Percentiles rank a stretch among this genome's conserved stretches.
Evolutionary conservation across 2,888 invertebrate genomes (phyloP).

Genomic region (Camponotus fellah): DNA sequence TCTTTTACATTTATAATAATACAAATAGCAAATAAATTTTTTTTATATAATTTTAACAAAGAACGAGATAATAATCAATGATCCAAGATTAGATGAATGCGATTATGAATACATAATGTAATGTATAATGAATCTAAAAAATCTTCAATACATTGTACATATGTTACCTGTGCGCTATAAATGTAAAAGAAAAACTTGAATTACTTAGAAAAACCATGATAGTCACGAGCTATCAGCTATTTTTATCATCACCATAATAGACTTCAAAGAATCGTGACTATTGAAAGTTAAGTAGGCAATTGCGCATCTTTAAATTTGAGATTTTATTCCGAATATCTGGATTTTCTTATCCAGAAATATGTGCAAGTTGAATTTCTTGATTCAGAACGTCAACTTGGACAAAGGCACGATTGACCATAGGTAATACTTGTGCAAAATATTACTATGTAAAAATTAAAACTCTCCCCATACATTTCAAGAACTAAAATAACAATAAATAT

Average conservation of each 20-base stretch:
- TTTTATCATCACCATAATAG: constrained; percentile 7
- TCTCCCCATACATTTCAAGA: constrained; percentile 45
- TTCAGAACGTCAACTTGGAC: constrained; percentile 77
- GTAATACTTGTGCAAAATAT: constrained; percentile 79
- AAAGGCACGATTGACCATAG: constrained; percentile 82
- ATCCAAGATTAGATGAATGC: constrained; percentile 25
- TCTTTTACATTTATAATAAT: constrained; percentile 50
- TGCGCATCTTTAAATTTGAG: constrained; percentile 41
- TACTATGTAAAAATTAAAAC: constrained; percentile 72
- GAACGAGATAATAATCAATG: constrained; percentile 31
- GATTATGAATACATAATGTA: constrained; percentile 17
- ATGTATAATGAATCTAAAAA: constrained; percentile 45
- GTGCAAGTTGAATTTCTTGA: constrained; percentile 72
- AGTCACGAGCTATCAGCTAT: neutral
- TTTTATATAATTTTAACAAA: constrained; percentile 53
- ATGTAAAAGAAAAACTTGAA: constrained; percentile 21
- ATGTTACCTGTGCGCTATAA: constrained; percentile 39
- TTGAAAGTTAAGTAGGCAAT: constrained; percentile 60
- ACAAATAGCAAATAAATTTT: constrained; percentile 24
- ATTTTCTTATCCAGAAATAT: constrained; percentile 60
- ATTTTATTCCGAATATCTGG: constrained; percentile 60
- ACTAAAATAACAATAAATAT: constrained; percentile 79
- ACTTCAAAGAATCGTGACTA: constrained; percentile 38
- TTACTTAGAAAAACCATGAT: constrained; percentile 14
- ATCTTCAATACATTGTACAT: constrained; percentile 63